Conservation (phyloP, 2,113 vertebrate genomes). For the Phaetusa simplex region DNA sequence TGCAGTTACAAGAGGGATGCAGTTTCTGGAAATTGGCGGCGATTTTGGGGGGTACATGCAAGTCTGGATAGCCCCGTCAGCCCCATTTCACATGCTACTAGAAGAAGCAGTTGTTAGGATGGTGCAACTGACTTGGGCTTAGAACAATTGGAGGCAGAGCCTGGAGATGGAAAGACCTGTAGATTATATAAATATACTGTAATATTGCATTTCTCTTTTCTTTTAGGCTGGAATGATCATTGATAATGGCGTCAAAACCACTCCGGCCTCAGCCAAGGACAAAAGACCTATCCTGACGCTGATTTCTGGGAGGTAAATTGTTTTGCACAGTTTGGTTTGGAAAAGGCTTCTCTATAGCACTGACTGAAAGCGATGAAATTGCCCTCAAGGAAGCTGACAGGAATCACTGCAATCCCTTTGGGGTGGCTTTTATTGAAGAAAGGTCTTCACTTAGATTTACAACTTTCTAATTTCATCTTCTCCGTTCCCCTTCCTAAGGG, state of each 20-base stretch:
- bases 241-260: slow-evolving; percentile 96
- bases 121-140: not conserved
- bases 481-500: not conserved
- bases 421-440: not conserved
- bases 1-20: not conserved
- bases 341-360: not conserved
- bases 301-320: slow-evolving; percentile 87
- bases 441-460: not conserved
- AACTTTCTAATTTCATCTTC: not conserved
- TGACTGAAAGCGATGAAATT: not conserved
- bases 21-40: not conserved
- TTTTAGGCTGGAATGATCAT: slow-evolving; percentile 95
- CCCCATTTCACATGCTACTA: not conserved
- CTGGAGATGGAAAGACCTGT: not conserved
- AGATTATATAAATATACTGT: not conserved
- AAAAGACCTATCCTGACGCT: slow-evolving; percentile 93
- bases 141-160: not conserved
- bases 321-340: not conserved
- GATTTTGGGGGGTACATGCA: not conserved
- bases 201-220: not conserved
- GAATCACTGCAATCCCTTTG: not conserved
- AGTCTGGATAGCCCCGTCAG: not conserved
- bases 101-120: not conserved
- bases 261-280: slow-evolving; percentile 89
- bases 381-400: not conserved